Evolutionary conservation across 2,113 vertebrate genomes (phyloP), one percentile per base, ranked within the genome.

Genomic region (Lucifuga dentata): DNA sequence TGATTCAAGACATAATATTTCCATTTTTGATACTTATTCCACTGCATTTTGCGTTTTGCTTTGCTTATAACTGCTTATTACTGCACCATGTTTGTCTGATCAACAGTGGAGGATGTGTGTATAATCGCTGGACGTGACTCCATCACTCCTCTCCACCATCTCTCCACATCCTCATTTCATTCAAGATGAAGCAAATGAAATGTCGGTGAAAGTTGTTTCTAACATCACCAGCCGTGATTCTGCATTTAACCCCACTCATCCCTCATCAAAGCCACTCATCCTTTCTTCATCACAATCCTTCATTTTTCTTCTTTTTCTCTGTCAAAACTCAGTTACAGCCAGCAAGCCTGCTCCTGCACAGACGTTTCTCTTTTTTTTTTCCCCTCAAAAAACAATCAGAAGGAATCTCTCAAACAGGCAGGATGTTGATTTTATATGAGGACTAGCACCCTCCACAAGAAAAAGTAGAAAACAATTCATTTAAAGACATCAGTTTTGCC

Each of bases 71-170:
- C n/a, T n/a, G n/a, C n/a, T n/a, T n/a, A n/a, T n/a, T n/a, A n/a
- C n/a, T n/a, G n/a, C n/a, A n/a, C n/a, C n/a, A n/a, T 7, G 3
- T 55, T 70, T 21, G 19, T 63, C 57, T 78, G 78, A 81, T 68
- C 35, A 59, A 67, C 53, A 68, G 48, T 26, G 32, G 39, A 33
- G 43, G 29, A 49, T 62, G 23, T 71, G 81, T 68, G 46, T 57
- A 63, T 36, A 39, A 68, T 63, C 69, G 21, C 23, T 4, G 12
- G 20, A 55, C 50, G 71, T 46, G 56, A 63, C 51, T 62, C 24
- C 49, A 21, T 36, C 51, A 52, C 62, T 58, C 8, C 20, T n/a
- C 45, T 58, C n/a, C n/a, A n/a, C n/a, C n/a, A n/a, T n/a, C n/a
- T n/a, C n/a, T n/a, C n/a, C n/a, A n/a, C n/a, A n/a, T n/a, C n/a